phyloP scores from a whole-genome alignment of 92 coral and sea anemone species.

The Porites evermanni region DNA sequence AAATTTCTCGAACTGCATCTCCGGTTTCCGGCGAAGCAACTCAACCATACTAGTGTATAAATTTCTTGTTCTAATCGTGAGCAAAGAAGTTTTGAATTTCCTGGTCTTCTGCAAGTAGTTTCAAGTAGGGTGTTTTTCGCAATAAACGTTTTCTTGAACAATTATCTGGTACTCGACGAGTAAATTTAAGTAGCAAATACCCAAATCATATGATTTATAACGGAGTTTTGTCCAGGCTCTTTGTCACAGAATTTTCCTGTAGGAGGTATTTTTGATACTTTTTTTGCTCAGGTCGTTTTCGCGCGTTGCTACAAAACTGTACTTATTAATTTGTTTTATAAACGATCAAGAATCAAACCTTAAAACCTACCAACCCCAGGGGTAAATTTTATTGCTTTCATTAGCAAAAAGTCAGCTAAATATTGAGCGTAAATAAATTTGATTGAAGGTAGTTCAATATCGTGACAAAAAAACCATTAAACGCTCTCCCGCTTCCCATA shows the following conservation, averaged over 20 bases:
- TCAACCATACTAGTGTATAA: too few species aligned
- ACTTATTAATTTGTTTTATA: neutral
- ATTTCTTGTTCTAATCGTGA: too few species aligned
- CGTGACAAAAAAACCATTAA: constrained; percentile 47
- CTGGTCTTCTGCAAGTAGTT: too few species aligned
- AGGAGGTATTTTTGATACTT: neutral
- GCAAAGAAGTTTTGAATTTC: too few species aligned
- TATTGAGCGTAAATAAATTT: constrained; percentile 11
- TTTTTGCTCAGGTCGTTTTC: neutral
- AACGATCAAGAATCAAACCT: neutral
- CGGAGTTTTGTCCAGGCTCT: too few species aligned
- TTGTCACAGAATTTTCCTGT: neutral
- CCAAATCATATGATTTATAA: neutral
- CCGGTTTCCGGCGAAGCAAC: too few species aligned
- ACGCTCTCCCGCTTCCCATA: constrained; percentile 34
- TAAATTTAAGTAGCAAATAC: neutral
- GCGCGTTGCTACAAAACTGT: neutral
- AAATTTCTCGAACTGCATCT: too few species aligned
- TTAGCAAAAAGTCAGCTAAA: neutral
- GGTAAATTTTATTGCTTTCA: constrained; percentile 18
- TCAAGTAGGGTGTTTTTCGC: too few species aligned
- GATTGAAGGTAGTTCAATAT: constrained; percentile 30
- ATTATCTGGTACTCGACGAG: neutral
- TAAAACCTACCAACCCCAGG: neutral
- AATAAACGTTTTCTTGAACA: neutral